Conservation (phyloP, 2,113 vertebrate species). For the Orthonyx spaldingii region DNA sequence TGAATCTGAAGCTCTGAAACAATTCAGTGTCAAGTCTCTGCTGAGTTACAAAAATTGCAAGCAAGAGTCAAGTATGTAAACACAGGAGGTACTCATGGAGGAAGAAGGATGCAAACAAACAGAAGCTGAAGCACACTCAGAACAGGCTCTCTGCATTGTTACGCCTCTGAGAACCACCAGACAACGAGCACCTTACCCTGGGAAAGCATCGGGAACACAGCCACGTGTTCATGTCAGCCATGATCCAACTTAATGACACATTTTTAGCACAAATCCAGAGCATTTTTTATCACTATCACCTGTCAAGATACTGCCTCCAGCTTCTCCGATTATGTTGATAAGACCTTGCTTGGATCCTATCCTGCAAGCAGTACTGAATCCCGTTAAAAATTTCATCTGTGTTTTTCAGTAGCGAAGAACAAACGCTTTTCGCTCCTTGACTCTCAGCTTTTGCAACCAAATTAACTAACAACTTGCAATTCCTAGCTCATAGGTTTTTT, state of each 20-base stretch:
- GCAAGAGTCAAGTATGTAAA: neutral
- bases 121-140: neutral
- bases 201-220: neutral
- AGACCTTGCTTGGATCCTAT: neutral
- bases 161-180: accelerated
- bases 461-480: neutral
- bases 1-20: neutral
- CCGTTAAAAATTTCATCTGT: neutral
- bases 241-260: neutral
- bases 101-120: neutral
- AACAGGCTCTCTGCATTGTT: neutral
- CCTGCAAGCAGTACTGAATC: neutral
- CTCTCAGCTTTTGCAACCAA: neutral
- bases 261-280: neutral
- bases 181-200: neutral
- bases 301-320: neutral
- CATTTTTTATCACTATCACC: neutral
- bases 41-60: neutral
- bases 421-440: neutral
- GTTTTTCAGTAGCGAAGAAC: neutral
- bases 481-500: neutral
- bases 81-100: neutral
- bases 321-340: neutral
- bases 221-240: no score
- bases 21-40: neutral